These are phyloP conservation scores for Zaprionus davidi DNA, from an alignment of 1,140 invertebrate species.

Conservation along the genomic window DNA sequence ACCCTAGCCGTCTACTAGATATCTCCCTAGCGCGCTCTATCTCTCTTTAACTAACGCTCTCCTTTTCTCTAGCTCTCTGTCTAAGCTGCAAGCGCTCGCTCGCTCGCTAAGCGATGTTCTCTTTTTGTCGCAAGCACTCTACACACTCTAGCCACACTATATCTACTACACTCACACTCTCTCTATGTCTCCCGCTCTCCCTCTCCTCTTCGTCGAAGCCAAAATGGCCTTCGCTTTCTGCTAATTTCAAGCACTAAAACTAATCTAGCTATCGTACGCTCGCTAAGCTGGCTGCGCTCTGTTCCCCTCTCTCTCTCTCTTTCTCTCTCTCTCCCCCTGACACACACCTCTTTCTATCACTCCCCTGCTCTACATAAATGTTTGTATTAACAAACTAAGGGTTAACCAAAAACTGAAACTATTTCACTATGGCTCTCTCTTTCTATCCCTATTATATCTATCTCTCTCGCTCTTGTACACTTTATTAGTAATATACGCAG, in stretches of 20 bases:
- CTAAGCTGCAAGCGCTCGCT: constrained; percentile 29
- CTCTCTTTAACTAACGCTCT: constrained; percentile 8
- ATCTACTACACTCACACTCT: constrained; percentile 8
- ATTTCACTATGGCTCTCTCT: constrained; percentile 25
- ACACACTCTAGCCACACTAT: constrained; percentile 14
- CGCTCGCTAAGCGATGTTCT: constrained; percentile 28
- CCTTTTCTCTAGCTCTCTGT: constrained; percentile 14
- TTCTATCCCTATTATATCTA: constrained; percentile 17
- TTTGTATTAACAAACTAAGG: constrained; percentile 23
- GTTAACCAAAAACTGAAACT: constrained; percentile 26
- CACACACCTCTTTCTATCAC: neutral
- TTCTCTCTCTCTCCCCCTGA: neutral
- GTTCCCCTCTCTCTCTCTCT: neutral
- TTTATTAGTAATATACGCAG: constrained; percentile 57
- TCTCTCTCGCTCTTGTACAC: constrained; percentile 35
- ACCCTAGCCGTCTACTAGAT: constrained; percentile 41
- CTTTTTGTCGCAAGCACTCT: constrained; percentile 35
- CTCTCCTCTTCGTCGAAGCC: neutral
- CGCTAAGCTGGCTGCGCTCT: neutral
- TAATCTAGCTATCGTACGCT: neutral
- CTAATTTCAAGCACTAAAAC: constrained; percentile 1
- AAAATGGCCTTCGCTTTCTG: neutral
- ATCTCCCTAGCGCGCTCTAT: constrained; percentile 23
- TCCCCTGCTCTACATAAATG: constrained; percentile 22
- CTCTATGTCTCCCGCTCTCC: constrained; percentile 4